Conservation (phyloP, 1,140 invertebrate genomes). For the Leptinotarsa texana region DNA sequence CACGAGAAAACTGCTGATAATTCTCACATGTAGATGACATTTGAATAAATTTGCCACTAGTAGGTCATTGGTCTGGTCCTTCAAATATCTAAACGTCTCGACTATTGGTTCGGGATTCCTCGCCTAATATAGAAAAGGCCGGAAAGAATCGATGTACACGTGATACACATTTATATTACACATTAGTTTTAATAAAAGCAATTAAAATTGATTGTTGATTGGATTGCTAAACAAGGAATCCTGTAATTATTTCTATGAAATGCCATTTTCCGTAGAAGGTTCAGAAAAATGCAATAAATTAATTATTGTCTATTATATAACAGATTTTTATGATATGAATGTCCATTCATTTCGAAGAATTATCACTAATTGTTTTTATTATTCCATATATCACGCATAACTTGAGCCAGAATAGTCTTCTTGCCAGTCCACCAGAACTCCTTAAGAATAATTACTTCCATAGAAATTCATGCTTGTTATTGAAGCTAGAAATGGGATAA, state of each 20-base stretch:
- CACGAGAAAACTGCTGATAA: no score
- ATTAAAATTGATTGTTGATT: constrained; percentile 23
- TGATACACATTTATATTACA: constrained; percentile 11
- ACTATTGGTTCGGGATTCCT: neutral
- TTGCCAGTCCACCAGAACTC: neutral
- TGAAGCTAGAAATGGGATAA: no score
- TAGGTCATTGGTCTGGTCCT: no score
- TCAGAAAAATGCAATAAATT: constrained; percentile 16
- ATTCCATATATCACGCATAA: neutral
- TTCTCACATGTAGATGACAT: no score
- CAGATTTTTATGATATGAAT: neutral
- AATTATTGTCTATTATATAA: constrained; percentile 9
- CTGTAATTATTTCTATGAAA: constrained; percentile 17
- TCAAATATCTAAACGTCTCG: no score
- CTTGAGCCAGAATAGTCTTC: neutral
- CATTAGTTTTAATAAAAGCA: constrained; percentile 21
- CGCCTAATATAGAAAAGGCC: neutral
- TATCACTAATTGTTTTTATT: neutral
- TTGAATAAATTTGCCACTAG: no score
- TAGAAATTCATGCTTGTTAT: neutral
- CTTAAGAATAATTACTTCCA: neutral
- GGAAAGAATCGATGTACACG: constrained; percentile 1
- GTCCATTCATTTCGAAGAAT: neutral
- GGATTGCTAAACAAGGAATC: constrained; percentile 15
- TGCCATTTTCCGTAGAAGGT: constrained; percentile 16